phyloP scores from a whole-genome alignment of 2,888 invertebrate species.

The Caradrina clavipalpis region DNA sequence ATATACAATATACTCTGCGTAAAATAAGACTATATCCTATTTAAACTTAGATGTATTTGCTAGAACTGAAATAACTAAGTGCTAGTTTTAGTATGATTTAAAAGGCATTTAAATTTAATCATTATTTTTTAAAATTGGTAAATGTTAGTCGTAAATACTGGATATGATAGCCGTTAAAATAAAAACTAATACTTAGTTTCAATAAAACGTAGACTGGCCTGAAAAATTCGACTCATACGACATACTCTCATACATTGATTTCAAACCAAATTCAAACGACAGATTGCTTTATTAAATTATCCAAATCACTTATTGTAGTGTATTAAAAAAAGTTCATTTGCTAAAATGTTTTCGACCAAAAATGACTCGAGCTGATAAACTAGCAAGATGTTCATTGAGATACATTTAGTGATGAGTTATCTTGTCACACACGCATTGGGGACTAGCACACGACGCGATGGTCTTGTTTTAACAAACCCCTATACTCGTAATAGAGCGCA shows the following conservation, averaged over 20 bases:
- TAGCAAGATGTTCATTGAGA: too few relatives aligned
- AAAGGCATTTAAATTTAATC: not conserved
- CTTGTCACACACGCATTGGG: not conserved
- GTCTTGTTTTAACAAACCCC: not conserved
- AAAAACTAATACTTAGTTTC: conserved; percentile 32
- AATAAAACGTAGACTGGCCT: conserved; percentile 27
- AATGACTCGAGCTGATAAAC: too few relatives aligned
- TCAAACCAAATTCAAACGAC: not conserved
- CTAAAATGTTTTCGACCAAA: too few relatives aligned
- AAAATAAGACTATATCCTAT: conserved; percentile 32
- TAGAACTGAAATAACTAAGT: conserved; percentile 45
- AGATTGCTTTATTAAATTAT: not conserved
- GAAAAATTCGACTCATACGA: conserved; percentile 14
- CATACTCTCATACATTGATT: conserved; percentile 18
- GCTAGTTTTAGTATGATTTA: conserved; percentile 27
- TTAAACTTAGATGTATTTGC: conserved; percentile 40
- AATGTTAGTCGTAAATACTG: not conserved
- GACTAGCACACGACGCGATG: too few relatives aligned
- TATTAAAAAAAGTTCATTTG: too few relatives aligned
- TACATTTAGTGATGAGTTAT: not conserved
- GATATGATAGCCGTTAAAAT: not conserved
- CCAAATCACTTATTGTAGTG: too few relatives aligned
- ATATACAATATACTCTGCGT: conserved; percentile 47
- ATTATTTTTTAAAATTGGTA: too few relatives aligned
- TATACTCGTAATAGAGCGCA: too few relatives aligned